Conservation (phyloP, 2,797 vertebrate genomes). For the Takifugu rubripes region DNA sequence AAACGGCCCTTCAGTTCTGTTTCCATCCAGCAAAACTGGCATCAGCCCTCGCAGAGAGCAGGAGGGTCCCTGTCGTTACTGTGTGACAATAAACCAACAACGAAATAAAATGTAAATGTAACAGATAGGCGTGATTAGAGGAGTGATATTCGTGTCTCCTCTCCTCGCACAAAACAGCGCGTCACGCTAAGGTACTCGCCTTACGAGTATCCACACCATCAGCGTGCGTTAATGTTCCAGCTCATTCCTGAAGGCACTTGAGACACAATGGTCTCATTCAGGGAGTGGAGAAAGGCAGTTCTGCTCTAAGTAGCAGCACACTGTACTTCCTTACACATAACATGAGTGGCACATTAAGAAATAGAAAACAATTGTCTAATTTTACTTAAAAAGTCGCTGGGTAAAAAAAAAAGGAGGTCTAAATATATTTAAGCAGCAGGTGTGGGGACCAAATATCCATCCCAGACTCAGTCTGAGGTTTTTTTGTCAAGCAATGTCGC, state of each 20-base stretch:
- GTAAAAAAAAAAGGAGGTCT: slow-evolving; percentile 59
- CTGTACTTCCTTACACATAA: slow-evolving; percentile 48
- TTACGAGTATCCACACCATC: slow-evolving; percentile 45
- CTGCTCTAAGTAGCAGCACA: slow-evolving; percentile 53
- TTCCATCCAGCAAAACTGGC: neutral
- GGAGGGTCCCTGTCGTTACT: no score
- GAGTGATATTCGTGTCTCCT: neutral
- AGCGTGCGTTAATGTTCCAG: slow-evolving; percentile 51
- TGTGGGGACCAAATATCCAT: slow-evolving; percentile 42
- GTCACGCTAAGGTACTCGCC: slow-evolving; percentile 20
- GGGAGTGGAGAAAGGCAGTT: slow-evolving; percentile 47
- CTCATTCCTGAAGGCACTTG: slow-evolving; percentile 49
- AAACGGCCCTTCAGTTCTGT: neutral
- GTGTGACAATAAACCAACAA: no score
- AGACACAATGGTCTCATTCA: slow-evolving; percentile 55
- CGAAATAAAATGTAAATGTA: neutral
- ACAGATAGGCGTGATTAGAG: slow-evolving; percentile 1
- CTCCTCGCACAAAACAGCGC: slow-evolving; percentile 7
- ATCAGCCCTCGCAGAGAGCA: no score
- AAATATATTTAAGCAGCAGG: slow-evolving; percentile 59
- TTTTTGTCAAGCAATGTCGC: slow-evolving; percentile 86
- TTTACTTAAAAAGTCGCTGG: slow-evolving; percentile 60
- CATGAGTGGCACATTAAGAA: slow-evolving; percentile 49
- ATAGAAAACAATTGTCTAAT: slow-evolving; percentile 54
- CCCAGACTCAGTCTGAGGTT: slow-evolving; percentile 36